Evolutionary conservation across 53 echinoderm and acorn worm species (phyloP), one percentile per base, ranked within the genome.

Genomic region (Astropecten irregularis): DNA sequence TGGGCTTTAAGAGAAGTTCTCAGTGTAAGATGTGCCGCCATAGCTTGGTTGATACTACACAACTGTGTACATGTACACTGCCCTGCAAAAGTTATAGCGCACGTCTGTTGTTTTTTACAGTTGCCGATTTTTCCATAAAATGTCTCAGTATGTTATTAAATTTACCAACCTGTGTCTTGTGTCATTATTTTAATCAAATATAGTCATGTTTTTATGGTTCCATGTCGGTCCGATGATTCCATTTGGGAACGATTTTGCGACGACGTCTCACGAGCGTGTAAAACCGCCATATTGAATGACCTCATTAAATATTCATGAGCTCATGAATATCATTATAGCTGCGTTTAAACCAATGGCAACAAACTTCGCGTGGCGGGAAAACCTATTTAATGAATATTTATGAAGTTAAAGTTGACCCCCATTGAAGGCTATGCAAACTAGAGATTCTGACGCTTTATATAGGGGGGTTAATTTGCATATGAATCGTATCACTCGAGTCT

Each of bases 271-370:
- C 2, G 10, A 50, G 49, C 9, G 31, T 50, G 31, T 49, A 26
- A 31, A 70, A 70, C 30, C 71, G 31, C 71, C 71, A 70, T 70
- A 11, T 49, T 70, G 50, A 30, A 70, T 49, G 49, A 48, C 71
- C 50, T 70, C 50, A 70, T 70, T 49, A 70, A 11, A 48, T 70
- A 70, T 70, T 70, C 30, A 49, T 70, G 69, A 69, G 48, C 47
- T 44, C 69, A 69, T 69, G 46, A 69, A 69, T 69, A 46, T 47
- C 44, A 69, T 70, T 70, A 49, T 27, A 18, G 25, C 33, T 49
- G 51, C 31, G 49, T 70, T 70, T 70, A 49, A 70, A 49, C 50
- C 50, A 49, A 70, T 31, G 50, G 31, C 31, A 63, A 32, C 31
- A 63, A 63, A 63, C 31, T 32, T 63, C 70, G 71, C 47, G 69